These are phyloP conservation scores for Schizaphis graminum DNA, from an alignment of 2,888 invertebrate species.

Conservation along the genomic window DNA sequence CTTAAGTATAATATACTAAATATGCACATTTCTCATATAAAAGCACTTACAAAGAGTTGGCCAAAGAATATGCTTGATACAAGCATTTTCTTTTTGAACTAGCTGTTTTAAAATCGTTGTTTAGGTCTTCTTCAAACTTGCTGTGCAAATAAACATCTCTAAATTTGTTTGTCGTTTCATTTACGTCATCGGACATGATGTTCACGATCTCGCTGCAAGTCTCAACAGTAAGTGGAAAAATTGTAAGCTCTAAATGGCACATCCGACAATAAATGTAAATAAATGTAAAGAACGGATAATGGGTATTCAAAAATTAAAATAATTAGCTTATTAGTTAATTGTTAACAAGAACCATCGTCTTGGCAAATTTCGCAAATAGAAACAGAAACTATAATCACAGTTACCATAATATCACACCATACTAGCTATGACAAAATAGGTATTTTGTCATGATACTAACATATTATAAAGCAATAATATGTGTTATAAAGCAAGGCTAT, in stretches of 20 bases:
- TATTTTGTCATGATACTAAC: too few relatives aligned
- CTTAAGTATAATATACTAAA: not conserved
- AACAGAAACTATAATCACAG: too few relatives aligned
- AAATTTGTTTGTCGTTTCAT: conserved; percentile 13
- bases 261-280: too few relatives aligned
- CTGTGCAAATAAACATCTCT: conserved; percentile 60
- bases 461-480: too few relatives aligned
- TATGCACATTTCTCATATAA: not conserved
- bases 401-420: not conserved
- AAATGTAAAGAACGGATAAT: not conserved
- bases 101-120: conserved; percentile 56
- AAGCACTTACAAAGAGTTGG: conserved; percentile 60
- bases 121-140: conserved; percentile 65
- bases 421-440: too few relatives aligned
- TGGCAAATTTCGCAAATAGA: not conserved
- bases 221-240: not conserved
- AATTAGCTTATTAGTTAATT: not conserved
- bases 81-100: conserved; percentile 66
- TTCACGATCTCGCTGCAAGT: not conserved
- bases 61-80: conserved; percentile 53
- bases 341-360: not conserved
- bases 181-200: not conserved
- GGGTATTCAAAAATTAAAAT: not conserved
- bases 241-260: not conserved
- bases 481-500: not conserved